Base-by-base conservation (phyloP, 2,888 invertebrate species). In the Mythimna lalbum region DNA sequence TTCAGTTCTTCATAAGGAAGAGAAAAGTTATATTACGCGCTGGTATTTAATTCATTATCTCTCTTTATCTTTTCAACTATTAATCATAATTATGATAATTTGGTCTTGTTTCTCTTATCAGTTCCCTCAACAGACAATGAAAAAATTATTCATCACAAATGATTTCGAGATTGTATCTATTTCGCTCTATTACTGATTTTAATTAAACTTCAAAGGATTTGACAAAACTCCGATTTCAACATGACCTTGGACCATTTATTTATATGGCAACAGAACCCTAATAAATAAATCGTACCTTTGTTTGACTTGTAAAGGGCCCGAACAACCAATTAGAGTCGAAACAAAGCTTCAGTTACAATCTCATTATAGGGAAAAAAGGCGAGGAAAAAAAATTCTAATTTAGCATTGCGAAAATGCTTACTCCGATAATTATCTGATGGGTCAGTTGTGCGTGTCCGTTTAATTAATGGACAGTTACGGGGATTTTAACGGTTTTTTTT, bases 241-340 rank as follows among this genome's bases (percentile, higher is more conserved):
- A 19, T n/a, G 23, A 47, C 5, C 17, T 31, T 27, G 47, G 1
- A 31, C 43, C 53, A 67, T 65, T 61, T 73, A 75, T 69, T 43
- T 43, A 60, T 73, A 50, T 69, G 31, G 27, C 33, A 31, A 36
- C 14, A 31, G 62, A 27, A 67, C 68, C 72, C 69, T 70, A 78
- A 81, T 79, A 76, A 79, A 83, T 79, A 79, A 74, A 76, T 60
- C 39, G 63, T 69, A 67, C 74, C 68, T 84, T 84, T 73, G 68
- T 82, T 78, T 78, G 63, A 84, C 75, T 84, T 76, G 69, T 72
- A 52, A 82, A 84, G 52, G 63, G 61, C 56, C 63, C 53, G 57
- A 82, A 81, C 70, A 81, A 72, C 73, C 82, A 82, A 79, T 83
- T 84, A 84, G 60, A 73, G 68, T 27, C n/a, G 47, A 64, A 70